Conservation (phyloP, 2,113 vertebrate species). For the Myiopsitta monachus region DNA sequence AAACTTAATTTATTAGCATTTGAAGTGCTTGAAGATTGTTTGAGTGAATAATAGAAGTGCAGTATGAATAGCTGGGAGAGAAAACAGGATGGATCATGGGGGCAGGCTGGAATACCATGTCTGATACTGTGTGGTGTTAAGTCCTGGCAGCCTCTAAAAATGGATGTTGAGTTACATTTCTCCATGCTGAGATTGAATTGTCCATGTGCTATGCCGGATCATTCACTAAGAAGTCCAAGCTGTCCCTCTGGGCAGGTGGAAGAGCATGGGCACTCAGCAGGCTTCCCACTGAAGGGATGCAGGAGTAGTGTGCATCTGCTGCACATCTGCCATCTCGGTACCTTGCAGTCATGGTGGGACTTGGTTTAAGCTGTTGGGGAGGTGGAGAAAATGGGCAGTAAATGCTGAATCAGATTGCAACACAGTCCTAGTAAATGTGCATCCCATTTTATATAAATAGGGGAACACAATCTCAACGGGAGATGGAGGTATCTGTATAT, state of each 20-base stretch:
- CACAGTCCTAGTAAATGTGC: not conserved
- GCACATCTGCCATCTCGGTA: not conserved
- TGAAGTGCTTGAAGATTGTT: not conserved
- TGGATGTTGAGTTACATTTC: accelerated
- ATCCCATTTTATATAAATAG: not conserved
- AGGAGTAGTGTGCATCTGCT: not conserved
- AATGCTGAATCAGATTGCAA: not conserved
- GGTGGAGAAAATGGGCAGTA: accelerated
- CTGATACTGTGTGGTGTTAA: not conserved
- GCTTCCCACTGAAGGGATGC: not conserved
- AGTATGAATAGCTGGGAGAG: not conserved
- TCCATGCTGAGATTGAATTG: not conserved
- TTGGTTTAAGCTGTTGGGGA: accelerated
- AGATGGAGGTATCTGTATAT: not conserved
- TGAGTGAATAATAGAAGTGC: not conserved
- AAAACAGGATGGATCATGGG: not conserved
- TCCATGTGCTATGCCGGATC: not conserved
- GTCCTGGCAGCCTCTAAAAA: not conserved
- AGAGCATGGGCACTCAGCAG: accelerated
- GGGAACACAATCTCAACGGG: not conserved
- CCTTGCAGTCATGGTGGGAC: accelerated
- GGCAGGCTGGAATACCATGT: not conserved
- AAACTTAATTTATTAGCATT: accelerated
- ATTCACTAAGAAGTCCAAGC: accelerated
- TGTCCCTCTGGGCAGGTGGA: too few relatives aligned